Percentiles rank a stretch among this genome's conserved stretches.
These are phyloP conservation scores for Pangasius sanitwongsei DNA, from an alignment of 2,797 vertebrate species.

Conservation along the genomic window DNA sequence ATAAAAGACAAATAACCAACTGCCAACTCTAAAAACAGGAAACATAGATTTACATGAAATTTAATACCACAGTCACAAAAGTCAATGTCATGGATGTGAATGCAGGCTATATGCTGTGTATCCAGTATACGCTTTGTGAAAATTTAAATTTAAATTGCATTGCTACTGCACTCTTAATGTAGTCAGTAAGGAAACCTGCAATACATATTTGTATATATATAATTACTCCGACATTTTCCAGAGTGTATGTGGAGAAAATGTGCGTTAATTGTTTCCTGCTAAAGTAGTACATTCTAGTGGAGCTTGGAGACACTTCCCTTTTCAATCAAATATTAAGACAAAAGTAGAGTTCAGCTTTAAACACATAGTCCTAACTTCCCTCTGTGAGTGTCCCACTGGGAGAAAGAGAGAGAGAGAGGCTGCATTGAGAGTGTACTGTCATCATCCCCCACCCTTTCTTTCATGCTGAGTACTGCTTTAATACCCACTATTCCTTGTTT, in stretches of 20 bases:
- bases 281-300: neutral
- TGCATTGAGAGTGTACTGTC: neutral
- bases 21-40: slow-evolving; percentile 1
- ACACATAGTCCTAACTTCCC: neutral
- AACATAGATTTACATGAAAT: neutral
- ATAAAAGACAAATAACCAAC: neutral
- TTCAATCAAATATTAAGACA: neutral
- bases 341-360: neutral
- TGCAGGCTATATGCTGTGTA: neutral
- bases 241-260: neutral
- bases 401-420: neutral
- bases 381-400: neutral
- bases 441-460: neutral
- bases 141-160: neutral
- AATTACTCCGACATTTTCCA: neutral
- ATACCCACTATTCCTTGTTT: neutral
- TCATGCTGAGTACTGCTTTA: neutral
- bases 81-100: neutral
- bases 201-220: neutral
- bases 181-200: neutral
- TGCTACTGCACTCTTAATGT: neutral
- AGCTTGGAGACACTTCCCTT: neutral
- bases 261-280: neutral
- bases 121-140: neutral
- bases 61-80: neutral